Conservation (phyloP, 2,888 invertebrate species). For the Ennomos quercinarius region DNA sequence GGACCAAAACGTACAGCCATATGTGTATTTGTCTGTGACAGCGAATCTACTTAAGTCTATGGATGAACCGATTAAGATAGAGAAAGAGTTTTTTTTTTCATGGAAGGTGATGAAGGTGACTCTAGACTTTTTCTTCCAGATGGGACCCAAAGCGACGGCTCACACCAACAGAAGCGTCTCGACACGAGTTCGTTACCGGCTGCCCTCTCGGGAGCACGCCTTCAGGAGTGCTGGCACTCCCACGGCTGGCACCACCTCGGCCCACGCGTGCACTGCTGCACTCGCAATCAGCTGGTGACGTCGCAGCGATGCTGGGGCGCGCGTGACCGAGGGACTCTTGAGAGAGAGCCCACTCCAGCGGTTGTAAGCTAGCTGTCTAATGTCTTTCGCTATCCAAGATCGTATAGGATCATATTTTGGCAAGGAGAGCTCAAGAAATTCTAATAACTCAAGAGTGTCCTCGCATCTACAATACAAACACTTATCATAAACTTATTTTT, state of each 20-base stretch:
- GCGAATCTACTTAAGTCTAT: too few relatives aligned
- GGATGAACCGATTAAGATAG: too few relatives aligned
- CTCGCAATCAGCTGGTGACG: conserved; percentile 88
- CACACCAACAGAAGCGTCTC: conserved; percentile 95
- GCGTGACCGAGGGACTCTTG: conserved; percentile 83
- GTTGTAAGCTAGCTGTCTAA: conserved; percentile 15
- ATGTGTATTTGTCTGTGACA: too few relatives aligned
- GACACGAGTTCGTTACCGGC: conserved; percentile 92
- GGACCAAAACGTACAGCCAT: too few relatives aligned
- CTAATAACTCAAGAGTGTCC: too few relatives aligned
- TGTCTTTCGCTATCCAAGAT: conserved; percentile 1
- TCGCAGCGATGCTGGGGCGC: conserved; percentile 87
- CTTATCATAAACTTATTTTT: too few relatives aligned
- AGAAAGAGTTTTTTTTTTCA: neutral
- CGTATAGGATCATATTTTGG: too few relatives aligned
- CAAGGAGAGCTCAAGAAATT: too few relatives aligned
- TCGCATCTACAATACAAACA: too few relatives aligned
- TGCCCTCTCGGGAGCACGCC: conserved; percentile 72
- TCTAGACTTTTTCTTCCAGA: conserved; percentile 71
- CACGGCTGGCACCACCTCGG: conserved; percentile 68
- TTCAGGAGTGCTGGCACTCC: conserved; percentile 77
- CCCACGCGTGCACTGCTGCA: conserved; percentile 81
- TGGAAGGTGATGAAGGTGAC: neutral
- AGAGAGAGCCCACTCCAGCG: conserved; percentile 45
- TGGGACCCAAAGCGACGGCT: conserved; percentile 97